Base-by-base conservation (phyloP, 2,797 vertebrate genomes). In the Acropternis orthonyx region DNA sequence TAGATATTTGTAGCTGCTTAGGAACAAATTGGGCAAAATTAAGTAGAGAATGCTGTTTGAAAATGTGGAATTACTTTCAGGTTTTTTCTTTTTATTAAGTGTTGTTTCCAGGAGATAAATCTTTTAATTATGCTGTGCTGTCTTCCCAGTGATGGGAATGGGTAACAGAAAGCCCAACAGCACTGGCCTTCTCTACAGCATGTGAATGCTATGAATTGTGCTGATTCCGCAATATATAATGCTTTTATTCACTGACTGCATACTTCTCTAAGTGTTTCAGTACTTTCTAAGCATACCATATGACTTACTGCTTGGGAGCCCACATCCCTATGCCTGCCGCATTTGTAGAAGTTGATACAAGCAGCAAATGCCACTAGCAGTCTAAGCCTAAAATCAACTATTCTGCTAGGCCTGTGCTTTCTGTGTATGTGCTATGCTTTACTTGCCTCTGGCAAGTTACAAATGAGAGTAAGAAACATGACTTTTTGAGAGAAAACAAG, bases 71-170 rank as follows among this genome's bases (percentile, higher is more conserved):
- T 85, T 95, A 74, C 48, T 85, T 89, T 79, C n/a, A 58, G 30
- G 71, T 5, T 30, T 88, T 90, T n/a, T 43, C 12, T 89, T 55
- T 52, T 89, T 96, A 91, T 95, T 76, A 95, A 96, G 65, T 32
- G 56, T 78, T 95, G 44, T 96, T 98, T 97, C 66, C 61, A 96
- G 62, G 83, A 96, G 86, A 96, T 96, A 85, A 95, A 69, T 95
- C 88, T 95, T 91, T 96, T 97, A 93, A 96, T 96, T 96, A 88
- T 21, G 18, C 24, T 84, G 55, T 89, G 12, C 30, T 88, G 92
- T 92, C 34, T 83, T 88, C 63, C 65, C 55, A 39, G 34, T 78
- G 30, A 65, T 88, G 67, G 30, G 39, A 94, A 74, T 68, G 30
- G n/a, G 55, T 92, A 95, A 86, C 49, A 86, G 72, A n/a, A 92